Conservation (phyloP, 2,113 vertebrate genomes). For the Mus pahari region DNA sequence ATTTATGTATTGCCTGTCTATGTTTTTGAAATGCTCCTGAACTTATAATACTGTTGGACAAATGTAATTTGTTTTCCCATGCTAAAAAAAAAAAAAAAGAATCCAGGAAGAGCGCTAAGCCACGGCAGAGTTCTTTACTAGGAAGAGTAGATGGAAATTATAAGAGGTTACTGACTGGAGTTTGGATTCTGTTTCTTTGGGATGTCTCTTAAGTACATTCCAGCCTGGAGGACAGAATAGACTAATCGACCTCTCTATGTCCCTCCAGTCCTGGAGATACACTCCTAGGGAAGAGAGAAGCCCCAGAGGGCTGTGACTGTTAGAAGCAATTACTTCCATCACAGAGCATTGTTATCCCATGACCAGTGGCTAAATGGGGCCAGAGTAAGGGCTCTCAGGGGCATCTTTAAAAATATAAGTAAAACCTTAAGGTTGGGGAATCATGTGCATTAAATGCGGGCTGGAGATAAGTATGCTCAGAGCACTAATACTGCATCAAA, state of each 20-base stretch:
- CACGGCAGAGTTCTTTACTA: conserved; percentile 11
- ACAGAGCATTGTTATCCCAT: conserved; percentile 62
- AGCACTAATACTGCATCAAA: conserved; percentile 65
- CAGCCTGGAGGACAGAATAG: conserved; percentile 55
- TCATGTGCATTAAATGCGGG: conserved; percentile 65
- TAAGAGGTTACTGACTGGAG: conserved; percentile 29
- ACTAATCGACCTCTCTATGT: conserved; percentile 64
- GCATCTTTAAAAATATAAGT: conserved; percentile 76
- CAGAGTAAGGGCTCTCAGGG: conserved; percentile 72
- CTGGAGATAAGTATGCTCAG: conserved; percentile 63
- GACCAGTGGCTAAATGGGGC: conserved; percentile 67
- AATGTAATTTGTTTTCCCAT: conserved; percentile 36
- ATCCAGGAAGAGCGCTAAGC: background rate
- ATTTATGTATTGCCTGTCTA: background rate
- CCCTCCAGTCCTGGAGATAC: conserved; percentile 48
- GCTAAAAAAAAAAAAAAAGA: background rate
- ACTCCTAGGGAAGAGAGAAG: conserved; percentile 61
- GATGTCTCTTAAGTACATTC: conserved; percentile 60
- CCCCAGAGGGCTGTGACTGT: conserved; percentile 68
- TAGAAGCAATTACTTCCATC: conserved; percentile 71
- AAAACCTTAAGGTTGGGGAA: conserved; percentile 77
- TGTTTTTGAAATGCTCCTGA: conserved; percentile 40
- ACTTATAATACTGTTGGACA: conserved; percentile 18
- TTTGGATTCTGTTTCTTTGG: conserved; percentile 61
- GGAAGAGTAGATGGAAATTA: conserved; percentile 48